phyloP scores from a whole-genome alignment of 2,888 invertebrate genomes.

The Temnothorax unifasciatus region DNA sequence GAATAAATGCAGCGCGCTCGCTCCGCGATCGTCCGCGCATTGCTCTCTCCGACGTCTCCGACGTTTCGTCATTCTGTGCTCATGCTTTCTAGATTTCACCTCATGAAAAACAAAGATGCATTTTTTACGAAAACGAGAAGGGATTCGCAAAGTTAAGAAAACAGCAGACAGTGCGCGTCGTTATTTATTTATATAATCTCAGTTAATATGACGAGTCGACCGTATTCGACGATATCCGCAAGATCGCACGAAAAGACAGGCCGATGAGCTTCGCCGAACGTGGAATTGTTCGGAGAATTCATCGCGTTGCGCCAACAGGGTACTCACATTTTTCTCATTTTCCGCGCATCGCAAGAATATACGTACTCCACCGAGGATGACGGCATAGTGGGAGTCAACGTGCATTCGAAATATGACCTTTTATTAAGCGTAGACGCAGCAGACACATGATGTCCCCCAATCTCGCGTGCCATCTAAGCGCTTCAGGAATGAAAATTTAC shows the following conservation, averaged over 20 bases:
- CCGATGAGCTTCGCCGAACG: neutral
- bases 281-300: conserved; percentile 35
- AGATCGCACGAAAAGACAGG: conserved; percentile 43
- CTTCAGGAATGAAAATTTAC: conserved; percentile 28
- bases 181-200: conserved; percentile 81
- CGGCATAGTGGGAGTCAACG: neutral
- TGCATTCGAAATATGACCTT: conserved; percentile 1
- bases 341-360: conserved; percentile 1
- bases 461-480: neutral
- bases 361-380: neutral
- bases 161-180: conserved; percentile 56
- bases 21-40: conserved; percentile 41
- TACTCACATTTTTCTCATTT: conserved; percentile 29
- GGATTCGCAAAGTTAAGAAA: neutral
- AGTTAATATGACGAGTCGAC: conserved; percentile 59
- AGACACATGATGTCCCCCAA: neutral
- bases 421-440: conserved; percentile 2
- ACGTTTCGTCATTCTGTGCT: neutral
- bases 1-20: conserved; percentile 82
- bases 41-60: conserved; percentile 15
- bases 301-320: neutral
- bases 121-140: neutral
- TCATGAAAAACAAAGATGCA: neutral
- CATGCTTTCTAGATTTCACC: neutral
- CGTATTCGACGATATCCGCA: conserved; percentile 2